These are phyloP conservation scores for Portunus trituberculatus DNA, from an alignment of 1,140 invertebrate species.

Conservation along the genomic window DNA sequence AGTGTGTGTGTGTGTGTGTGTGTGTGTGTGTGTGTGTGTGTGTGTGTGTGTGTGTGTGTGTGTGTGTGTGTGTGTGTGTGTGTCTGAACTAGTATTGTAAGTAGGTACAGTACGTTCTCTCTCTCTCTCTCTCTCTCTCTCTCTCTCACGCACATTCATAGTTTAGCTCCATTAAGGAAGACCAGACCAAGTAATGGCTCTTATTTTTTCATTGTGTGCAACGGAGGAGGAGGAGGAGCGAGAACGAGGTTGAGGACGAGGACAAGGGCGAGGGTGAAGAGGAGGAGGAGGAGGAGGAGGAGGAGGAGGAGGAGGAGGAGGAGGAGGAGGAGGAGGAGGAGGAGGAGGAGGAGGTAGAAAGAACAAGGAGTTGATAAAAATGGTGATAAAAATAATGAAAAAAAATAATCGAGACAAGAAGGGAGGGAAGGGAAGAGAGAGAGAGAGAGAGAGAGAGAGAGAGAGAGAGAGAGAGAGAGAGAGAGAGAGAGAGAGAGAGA, in stretches of 20 bases:
- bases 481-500: too few species aligned
- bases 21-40: neutral
- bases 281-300: neutral
- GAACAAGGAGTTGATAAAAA: neutral
- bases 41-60: neutral
- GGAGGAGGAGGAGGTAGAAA: too few species aligned
- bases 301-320: neutral
- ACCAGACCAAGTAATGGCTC: neutral
- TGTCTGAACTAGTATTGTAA: neutral
- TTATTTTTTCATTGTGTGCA: constrained; percentile 5
- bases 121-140: constrained; percentile 37
- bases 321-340: neutral
- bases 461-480: neutral
- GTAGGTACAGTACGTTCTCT: too few species aligned
- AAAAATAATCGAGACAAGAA: neutral
- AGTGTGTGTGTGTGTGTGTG: neutral
- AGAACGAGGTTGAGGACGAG: neutral
- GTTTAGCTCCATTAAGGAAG: neutral
- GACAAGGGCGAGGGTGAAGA: neutral
- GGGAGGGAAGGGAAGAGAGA: neutral
- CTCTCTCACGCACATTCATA: constrained; percentile 43
- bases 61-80: neutral
- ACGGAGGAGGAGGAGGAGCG: neutral
- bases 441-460: neutral
- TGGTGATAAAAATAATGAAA: neutral